phyloP scores from a whole-genome alignment of 1,140 invertebrate species.

The Nymphalis io region DNA sequence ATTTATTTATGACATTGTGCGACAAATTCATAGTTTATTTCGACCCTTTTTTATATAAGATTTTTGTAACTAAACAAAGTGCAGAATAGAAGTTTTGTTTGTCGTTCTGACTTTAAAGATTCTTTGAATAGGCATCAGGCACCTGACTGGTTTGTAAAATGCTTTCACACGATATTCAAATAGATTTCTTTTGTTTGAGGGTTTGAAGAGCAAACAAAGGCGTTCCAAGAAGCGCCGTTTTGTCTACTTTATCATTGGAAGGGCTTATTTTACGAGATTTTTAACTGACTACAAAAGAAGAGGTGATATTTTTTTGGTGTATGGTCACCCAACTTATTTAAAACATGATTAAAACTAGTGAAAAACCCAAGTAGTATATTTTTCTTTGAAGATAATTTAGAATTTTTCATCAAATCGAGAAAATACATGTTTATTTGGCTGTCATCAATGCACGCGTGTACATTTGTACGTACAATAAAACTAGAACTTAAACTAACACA shows the following conservation, averaged over 20 bases:
- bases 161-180: slow-evolving; percentile 35
- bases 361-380: no score
- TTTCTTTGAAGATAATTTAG: no score
- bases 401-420: no score
- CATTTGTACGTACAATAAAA: no score
- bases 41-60: background rate
- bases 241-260: slow-evolving; percentile 16
- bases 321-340: no score
- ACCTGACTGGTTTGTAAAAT: slow-evolving; percentile 26
- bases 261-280: background rate
- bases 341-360: no score
- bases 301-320: no score
- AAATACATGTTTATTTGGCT: no score
- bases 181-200: slow-evolving; percentile 31
- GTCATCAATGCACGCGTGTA: no score
- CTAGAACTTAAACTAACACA: no score
- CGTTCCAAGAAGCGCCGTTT: slow-evolving; percentile 30
- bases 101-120: slow-evolving; percentile 7
- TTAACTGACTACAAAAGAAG: background rate
- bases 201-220: slow-evolving; percentile 27
- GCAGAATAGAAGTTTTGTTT: background rate
- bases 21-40: slow-evolving; percentile 1
- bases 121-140: slow-evolving; percentile 14
- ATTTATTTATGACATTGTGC: background rate
- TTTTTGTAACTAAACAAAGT: background rate